These are phyloP conservation scores for Tenthredo amoena DNA, from an alignment of 2,888 invertebrate species.

Conservation along the genomic window DNA sequence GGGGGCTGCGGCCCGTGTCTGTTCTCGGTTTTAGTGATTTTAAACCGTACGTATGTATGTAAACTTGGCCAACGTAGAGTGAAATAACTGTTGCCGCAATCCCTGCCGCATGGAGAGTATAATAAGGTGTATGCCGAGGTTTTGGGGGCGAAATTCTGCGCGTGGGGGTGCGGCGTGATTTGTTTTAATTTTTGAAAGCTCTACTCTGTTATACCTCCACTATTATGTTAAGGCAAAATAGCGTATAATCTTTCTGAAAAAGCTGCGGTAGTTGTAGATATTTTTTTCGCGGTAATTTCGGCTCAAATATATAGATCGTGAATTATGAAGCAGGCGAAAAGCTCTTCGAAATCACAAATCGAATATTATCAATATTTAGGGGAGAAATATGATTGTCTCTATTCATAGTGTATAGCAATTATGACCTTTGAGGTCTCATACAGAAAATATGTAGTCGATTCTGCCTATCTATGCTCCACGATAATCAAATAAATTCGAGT, in stretches of 20 bases:
- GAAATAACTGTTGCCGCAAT: conserved; percentile 46
- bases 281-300: background rate
- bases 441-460: conserved; percentile 9
- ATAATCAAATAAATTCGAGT: conserved; percentile 48
- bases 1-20: background rate
- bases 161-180: background rate
- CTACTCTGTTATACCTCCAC: background rate
- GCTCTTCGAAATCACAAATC: background rate
- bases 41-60: background rate
- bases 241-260: background rate
- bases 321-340: background rate
- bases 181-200: background rate
- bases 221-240: background rate
- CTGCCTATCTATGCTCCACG: conserved; percentile 16
- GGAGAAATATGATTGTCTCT: background rate
- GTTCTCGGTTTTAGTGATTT: conserved; percentile 2
- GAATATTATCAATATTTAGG: background rate
- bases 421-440: conserved; percentile 19
- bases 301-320: background rate
- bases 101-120: conserved; percentile 26
- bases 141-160: background rate
- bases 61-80: background rate
- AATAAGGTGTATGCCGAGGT: background rate
- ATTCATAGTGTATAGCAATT: background rate
- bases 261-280: background rate